A percentile compares a stretch with the other conserved stretches of the same genome.
phyloP scores from a whole-genome alignment of 2,113 vertebrate species.

The Nematolebias whitei region DNA sequence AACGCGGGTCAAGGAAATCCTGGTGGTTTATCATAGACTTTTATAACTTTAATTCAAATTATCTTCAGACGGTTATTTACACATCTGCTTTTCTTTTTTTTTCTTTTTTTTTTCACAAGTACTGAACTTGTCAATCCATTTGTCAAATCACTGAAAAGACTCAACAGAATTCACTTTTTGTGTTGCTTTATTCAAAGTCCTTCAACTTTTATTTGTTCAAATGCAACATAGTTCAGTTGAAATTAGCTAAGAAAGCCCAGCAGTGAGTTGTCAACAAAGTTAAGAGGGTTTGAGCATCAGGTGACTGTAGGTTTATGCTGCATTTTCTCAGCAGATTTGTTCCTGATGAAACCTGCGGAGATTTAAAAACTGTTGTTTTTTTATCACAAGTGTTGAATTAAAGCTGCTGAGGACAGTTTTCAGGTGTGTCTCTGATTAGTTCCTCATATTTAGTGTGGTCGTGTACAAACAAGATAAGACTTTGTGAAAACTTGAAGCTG shows the following conservation, averaged over 20 bases:
- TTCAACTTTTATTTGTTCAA: not conserved
- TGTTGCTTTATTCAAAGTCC: too few species aligned
- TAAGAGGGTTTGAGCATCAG: constrained; percentile 31
- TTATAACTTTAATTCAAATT: too few species aligned
- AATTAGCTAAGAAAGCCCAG: not conserved
- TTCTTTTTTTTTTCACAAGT: too few species aligned
- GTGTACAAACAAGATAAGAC: constrained; percentile 42
- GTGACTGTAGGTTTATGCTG: constrained; percentile 44
- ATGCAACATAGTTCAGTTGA: not conserved
- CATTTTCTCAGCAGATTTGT: constrained; percentile 37
- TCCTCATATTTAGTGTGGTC: not conserved
- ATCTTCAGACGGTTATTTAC: too few species aligned
- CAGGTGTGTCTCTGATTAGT: not conserved
- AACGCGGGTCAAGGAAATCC: too few species aligned
- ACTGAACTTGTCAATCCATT: too few species aligned
- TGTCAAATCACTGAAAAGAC: too few species aligned
- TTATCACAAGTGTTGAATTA: not conserved
- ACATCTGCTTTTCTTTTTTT: too few species aligned
- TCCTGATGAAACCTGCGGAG: constrained; percentile 26
- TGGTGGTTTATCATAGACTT: too few species aligned
- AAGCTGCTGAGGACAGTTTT: not conserved
- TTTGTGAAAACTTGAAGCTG: constrained; percentile 61
- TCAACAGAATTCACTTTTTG: too few species aligned
- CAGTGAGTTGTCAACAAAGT: constrained; percentile 28
- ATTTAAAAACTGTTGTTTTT: not conserved